Evolutionary conservation across 2,113 vertebrate genomes (phyloP).

Genomic region (Phyllostomus discolor): DNA sequence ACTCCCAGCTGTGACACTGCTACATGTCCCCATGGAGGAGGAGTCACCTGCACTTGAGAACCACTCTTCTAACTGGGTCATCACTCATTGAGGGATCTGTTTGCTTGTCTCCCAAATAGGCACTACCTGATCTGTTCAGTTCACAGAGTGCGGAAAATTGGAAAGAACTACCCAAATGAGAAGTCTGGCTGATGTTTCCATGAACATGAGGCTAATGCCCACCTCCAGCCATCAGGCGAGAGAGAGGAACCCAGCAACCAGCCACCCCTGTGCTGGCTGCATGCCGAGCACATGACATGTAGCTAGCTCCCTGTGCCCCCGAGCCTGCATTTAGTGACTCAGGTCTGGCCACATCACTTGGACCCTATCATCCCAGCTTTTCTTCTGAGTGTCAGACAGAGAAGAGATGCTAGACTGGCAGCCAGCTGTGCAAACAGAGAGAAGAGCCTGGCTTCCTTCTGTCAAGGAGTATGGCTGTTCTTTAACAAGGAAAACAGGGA

Average conservation of each 20-base stretch:
- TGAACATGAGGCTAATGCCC: not conserved
- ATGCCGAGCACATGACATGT: accelerated
- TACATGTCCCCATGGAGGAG: not conserved
- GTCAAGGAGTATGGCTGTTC: not conserved
- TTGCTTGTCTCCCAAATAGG: not conserved
- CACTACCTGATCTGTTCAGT: not conserved
- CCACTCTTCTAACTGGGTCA: not conserved
- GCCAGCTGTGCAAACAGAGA: not conserved
- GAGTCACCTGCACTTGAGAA: not conserved
- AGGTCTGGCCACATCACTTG: not conserved
- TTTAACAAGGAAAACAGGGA: not conserved
- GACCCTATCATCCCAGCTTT: not conserved
- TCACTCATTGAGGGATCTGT: not conserved
- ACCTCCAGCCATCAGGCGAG: not conserved
- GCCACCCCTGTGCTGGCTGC: too few species aligned
- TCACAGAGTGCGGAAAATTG: not conserved
- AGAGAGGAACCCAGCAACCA: not conserved
- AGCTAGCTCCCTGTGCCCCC: not conserved
- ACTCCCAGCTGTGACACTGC: not conserved
- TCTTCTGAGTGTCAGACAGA: not conserved
- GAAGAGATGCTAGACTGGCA: not conserved
- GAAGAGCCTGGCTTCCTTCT: not conserved
- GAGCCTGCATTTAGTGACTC: not conserved
- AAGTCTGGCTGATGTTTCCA: not conserved
- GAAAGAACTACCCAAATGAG: not conserved